These are phyloP conservation scores for Crocallis elinguaria DNA, from an alignment of 2,888 invertebrate species.

Conservation along the genomic window DNA sequence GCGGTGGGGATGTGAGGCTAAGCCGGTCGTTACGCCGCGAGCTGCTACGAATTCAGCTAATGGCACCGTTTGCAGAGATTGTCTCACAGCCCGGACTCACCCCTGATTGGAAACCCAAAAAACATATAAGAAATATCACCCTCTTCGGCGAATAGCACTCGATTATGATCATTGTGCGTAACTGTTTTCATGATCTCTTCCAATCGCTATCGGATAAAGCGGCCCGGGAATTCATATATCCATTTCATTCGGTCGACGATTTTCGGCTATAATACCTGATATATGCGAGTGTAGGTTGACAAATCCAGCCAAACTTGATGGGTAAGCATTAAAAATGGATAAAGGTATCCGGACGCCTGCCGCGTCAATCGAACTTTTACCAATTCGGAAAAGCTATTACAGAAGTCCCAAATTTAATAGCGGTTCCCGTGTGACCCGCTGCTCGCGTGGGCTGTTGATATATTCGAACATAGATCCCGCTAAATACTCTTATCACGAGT, in stretches of 20 bases:
- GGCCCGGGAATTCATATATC: neutral
- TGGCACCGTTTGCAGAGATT: slow-evolving; percentile 70
- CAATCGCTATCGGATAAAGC: slow-evolving; percentile 4
- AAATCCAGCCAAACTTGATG: slow-evolving; percentile 16
- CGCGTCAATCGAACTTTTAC: slow-evolving; percentile 48
- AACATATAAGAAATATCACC: slow-evolving; percentile 30
- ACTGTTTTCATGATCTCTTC: slow-evolving; percentile 16
- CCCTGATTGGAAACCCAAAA: slow-evolving; percentile 52
- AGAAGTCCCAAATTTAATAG: slow-evolving; percentile 50
- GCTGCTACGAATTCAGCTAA: slow-evolving; percentile 63
- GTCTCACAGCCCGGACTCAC: slow-evolving; percentile 51
- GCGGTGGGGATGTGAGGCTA: slow-evolving; percentile 29
- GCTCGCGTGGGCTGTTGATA: slow-evolving; percentile 31
- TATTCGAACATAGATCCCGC: slow-evolving; percentile 40
- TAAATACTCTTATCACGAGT: slow-evolving; percentile 49
- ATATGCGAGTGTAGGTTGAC: slow-evolving; percentile 1
- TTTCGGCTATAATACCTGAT: neutral
- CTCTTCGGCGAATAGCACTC: slow-evolving; percentile 11
- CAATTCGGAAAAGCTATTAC: slow-evolving; percentile 46
- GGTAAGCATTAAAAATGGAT: slow-evolving; percentile 28
- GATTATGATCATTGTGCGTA: slow-evolving; percentile 15
- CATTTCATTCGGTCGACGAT: neutral
- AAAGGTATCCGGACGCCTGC: slow-evolving; percentile 36
- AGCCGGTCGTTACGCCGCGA: slow-evolving; percentile 56
- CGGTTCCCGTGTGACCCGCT: slow-evolving; percentile 39